A percentile compares a stretch with the other conserved stretches of the same genome.
phyloP scores from a whole-genome alignment of 2,113 vertebrate species.

The Amphilophus citrinellus region DNA sequence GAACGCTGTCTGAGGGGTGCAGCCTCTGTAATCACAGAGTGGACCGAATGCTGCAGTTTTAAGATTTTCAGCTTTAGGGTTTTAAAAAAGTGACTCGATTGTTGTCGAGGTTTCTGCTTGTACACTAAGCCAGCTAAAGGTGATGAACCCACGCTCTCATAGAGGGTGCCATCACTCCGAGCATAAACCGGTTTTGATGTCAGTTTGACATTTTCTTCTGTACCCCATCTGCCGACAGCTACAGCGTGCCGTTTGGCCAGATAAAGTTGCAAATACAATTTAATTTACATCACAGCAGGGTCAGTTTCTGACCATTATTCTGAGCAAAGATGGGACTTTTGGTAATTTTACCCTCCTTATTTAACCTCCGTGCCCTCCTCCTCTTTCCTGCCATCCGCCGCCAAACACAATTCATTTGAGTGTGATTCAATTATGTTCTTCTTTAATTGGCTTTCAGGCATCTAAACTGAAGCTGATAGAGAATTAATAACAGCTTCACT shows the following conservation, averaged over 20 bases:
- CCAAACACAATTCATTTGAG: conserved; percentile 73
- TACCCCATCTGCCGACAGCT: neutral
- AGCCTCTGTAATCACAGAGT: no score
- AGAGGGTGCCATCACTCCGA: neutral
- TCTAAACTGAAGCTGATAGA: conserved; percentile 80
- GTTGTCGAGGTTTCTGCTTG: neutral
- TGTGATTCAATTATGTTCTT: conserved; percentile 78
- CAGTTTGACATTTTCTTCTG: neutral
- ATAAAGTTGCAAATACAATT: conserved; percentile 66
- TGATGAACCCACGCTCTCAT: neutral
- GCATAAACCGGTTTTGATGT: neutral
- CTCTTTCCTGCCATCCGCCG: conserved; percentile 46
- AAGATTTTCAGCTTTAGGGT: neutral
- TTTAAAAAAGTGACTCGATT: neutral
- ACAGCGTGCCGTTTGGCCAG: conserved; percentile 51
- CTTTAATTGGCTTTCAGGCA: conserved; percentile 82
- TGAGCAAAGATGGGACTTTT: conserved; percentile 44
- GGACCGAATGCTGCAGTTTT: no score
- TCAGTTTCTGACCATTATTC: conserved; percentile 53
- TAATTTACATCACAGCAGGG: conserved; percentile 69
- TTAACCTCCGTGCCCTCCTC: conserved; percentile 69
- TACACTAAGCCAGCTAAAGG: neutral
- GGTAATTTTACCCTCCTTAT: conserved; percentile 73
- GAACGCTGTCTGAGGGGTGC: no score
- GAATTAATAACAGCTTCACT: conserved; percentile 78